Conservation (phyloP, 1,140 invertebrate genomes). For the Rhyzopertha dominica region DNA sequence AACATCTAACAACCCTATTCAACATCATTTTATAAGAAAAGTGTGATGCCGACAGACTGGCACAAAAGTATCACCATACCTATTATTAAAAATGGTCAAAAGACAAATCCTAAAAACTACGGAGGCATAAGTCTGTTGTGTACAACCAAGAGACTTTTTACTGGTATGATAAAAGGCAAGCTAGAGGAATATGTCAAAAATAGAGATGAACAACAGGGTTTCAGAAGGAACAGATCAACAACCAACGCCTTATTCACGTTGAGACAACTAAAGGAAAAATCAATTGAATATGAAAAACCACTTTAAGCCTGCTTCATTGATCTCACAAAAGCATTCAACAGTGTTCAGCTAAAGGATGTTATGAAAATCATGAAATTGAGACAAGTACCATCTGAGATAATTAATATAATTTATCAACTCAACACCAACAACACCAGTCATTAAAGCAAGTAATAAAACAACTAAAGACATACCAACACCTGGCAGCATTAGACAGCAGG, state of each 20-base stretch:
- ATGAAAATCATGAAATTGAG: background rate
- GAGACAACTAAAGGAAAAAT: conserved; percentile 13
- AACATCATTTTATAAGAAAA: no score
- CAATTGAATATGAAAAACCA: conserved; percentile 9
- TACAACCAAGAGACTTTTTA: conserved; percentile 11
- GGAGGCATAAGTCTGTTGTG: conserved; percentile 13
- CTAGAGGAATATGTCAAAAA: no score
- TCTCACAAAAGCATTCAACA: conserved; percentile 11
- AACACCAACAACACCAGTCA: no score
- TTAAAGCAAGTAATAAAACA: no score
- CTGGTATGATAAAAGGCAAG: conserved; percentile 3
- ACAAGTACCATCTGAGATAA: no score
- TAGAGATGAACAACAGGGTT: conserved; percentile 14
- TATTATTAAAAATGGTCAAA: conserved; percentile 10
- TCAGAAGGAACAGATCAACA: conserved; percentile 14
- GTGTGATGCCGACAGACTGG: conserved; percentile 7
- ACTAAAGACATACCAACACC: no score
- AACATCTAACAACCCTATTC: no score
- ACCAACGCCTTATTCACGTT: conserved; percentile 10
- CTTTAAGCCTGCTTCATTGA: conserved; percentile 10
- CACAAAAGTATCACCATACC: conserved; percentile 9
- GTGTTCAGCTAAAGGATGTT: conserved; percentile 4
- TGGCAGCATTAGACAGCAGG: no score
- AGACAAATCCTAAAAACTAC: conserved; percentile 14
- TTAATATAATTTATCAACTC: no score